Conservation (phyloP, 2,113 vertebrate species). For the Meles meles region DNA sequence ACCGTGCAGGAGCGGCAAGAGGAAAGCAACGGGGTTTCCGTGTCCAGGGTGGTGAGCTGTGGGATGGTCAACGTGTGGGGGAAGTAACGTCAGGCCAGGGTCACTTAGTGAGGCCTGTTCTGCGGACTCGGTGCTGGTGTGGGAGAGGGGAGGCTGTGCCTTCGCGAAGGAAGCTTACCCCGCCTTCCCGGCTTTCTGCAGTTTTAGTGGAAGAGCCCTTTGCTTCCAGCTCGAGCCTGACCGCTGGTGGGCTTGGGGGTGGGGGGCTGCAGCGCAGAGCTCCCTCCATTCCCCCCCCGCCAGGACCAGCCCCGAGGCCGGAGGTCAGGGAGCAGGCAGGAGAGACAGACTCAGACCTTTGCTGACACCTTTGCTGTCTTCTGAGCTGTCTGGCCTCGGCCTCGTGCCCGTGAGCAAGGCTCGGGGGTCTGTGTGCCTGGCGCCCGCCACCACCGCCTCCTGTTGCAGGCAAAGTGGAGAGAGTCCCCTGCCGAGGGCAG, state of each 20-base stretch:
- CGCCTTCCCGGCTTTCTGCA: background rate
- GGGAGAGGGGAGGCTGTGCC: background rate
- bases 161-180: background rate
- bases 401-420: background rate
- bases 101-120: background rate
- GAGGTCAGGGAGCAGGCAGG: fast-evolving
- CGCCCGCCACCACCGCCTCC: background rate
- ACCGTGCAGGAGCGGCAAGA: too few relatives aligned
- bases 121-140: fast-evolving
- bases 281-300: background rate
- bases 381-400: background rate
- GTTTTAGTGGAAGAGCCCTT: background rate
- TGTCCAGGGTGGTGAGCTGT: too few relatives aligned
- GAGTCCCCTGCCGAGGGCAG: slow-evolving; percentile 79
- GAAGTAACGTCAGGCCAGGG: fast-evolving
- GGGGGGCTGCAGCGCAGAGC: too few relatives aligned
- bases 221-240: too few relatives aligned
- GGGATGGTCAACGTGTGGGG: fast-evolving
- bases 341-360: background rate
- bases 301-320: fast-evolving
- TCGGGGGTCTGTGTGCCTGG: background rate
- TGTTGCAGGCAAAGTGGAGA: slow-evolving; percentile 87
- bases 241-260: fast-evolving
- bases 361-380: background rate
- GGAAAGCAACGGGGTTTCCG: background rate